Conservation (phyloP, 92 coral and sea anemone species). For the Porites divaricata region DNA sequence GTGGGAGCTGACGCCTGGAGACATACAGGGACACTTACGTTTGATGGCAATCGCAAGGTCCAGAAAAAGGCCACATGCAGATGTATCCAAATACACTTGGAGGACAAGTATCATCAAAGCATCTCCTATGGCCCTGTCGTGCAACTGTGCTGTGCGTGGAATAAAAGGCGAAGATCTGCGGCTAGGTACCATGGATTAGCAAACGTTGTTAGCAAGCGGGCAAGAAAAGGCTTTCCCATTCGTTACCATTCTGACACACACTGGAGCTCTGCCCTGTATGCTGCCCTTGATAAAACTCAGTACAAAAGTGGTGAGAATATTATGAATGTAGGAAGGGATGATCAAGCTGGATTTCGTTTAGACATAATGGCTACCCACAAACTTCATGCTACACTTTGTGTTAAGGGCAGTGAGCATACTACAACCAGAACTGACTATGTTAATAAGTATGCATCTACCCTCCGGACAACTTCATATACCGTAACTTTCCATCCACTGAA, state of each 20-base stretch:
- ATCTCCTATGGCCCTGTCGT: conserved; percentile 53
- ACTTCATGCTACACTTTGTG: conserved; percentile 29
- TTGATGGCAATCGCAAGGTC: conserved; percentile 49
- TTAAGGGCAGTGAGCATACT: conserved; percentile 25
- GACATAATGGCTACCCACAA: conserved; percentile 35
- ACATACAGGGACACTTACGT: conserved; percentile 55
- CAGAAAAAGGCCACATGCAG: conserved; percentile 48
- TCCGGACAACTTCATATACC: conserved; percentile 31
- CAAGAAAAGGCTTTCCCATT: conserved; percentile 42
- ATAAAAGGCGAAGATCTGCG: conserved; percentile 59
- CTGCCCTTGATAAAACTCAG: conserved; percentile 36
- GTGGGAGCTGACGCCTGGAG: conserved; percentile 62
- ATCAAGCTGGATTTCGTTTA: conserved; percentile 34
- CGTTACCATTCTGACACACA: conserved; percentile 42
- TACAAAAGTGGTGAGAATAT: conserved; percentile 23
- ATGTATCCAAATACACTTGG: conserved; percentile 43
- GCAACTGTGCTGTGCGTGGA: conserved; percentile 48
- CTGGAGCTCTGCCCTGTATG: conserved; percentile 50
- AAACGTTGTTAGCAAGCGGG: conserved; percentile 19
- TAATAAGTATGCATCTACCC: conserved; percentile 27
- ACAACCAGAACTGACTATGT: conserved; percentile 35
- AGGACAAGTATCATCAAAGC: conserved; percentile 44
- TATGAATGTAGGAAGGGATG: conserved; percentile 41
- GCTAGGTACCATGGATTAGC: conserved; percentile 15
- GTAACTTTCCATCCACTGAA: conserved; percentile 31